phyloP scores from a whole-genome alignment of 2,888 invertebrate species.

The Trachelus tabidus region DNA sequence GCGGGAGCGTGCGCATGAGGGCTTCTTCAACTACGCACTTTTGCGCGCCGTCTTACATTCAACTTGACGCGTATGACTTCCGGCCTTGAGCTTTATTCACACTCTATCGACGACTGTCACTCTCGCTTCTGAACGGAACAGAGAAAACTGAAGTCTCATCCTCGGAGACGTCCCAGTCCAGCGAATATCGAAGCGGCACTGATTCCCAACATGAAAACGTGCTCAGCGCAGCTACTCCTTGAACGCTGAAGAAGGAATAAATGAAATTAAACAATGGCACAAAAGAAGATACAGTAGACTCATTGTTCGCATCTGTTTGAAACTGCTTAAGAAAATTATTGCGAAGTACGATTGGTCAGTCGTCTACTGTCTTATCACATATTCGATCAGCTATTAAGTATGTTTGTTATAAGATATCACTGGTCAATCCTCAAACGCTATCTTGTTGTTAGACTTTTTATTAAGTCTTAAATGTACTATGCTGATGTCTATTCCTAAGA shows the following conservation, averaged over 20 bases:
- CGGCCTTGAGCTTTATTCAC: background rate
- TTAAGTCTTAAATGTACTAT: background rate
- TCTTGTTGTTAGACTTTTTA: background rate
- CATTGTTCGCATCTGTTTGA: background rate
- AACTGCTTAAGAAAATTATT: no score
- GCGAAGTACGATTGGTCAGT: background rate
- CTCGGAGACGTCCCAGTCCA: background rate
- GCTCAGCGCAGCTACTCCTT: background rate
- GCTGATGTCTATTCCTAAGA: background rate
- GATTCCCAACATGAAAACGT: background rate
- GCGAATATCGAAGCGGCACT: background rate
- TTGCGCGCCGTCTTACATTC: constrained; percentile 14
- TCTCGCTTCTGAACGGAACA: background rate
- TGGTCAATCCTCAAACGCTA: background rate
- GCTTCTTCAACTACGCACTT: constrained; percentile 35
- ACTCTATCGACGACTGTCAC: background rate
- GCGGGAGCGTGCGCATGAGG: constrained; percentile 48
- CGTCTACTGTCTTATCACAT: background rate
- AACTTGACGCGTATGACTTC: background rate
- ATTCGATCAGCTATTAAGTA: background rate
- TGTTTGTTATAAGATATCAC: background rate
- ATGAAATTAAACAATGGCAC: background rate
- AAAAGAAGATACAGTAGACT: background rate
- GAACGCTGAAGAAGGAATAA: background rate
- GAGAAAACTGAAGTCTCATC: background rate